Base-by-base conservation (phyloP, 2,113 vertebrate species). In the Trichechus manatus region DNA sequence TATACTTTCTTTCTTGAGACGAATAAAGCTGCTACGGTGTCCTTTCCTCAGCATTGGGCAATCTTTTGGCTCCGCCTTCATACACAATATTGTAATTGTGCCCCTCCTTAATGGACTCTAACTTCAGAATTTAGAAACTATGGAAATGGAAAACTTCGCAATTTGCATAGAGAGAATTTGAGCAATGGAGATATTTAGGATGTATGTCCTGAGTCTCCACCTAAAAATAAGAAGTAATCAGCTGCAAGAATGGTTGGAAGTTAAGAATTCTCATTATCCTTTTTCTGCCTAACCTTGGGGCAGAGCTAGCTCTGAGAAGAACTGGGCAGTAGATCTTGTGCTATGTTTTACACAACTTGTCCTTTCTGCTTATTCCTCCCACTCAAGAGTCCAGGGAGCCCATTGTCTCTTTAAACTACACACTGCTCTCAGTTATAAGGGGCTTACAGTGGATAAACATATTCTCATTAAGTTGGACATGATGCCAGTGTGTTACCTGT, bases 111-210 rank as follows among this genome's bases (percentile, higher is more conserved):
- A 44, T 70, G 22, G 96, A 70, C 44, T 39, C 29, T 23, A 66
- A 83, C 63, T 93, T 96, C 70, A 91, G 83, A 85, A 63, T 86
- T 89, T 75, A 86, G 39, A 88, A 96, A 64, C 8, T 87, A 68
- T 29, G 44, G 13, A 81, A 61, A 77, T 33, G 84, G 74, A 80
- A 79, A 59, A 33, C 23, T 80, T 87, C 15, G 4, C 64, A 22
- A 53, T 87, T 91, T 93, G 61, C 31, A 50, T 23, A 77, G 61
- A 88, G 25, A 95, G 11, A 66, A 68, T 80, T 66, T 94, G 77
- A 84, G 70, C 1, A 50, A 19, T 0, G 17, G 56, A 6, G 77
- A 50, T 47, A 11, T 39, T 93, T 19, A 68, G 68, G 63, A 42
- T 19, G 3, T 29, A 42, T 47, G 80, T 61, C 53, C 23, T 87